Evolutionary conservation across 2,797 vertebrate genomes (phyloP).

Genomic region (Mormyrus hasselquistii): DNA sequence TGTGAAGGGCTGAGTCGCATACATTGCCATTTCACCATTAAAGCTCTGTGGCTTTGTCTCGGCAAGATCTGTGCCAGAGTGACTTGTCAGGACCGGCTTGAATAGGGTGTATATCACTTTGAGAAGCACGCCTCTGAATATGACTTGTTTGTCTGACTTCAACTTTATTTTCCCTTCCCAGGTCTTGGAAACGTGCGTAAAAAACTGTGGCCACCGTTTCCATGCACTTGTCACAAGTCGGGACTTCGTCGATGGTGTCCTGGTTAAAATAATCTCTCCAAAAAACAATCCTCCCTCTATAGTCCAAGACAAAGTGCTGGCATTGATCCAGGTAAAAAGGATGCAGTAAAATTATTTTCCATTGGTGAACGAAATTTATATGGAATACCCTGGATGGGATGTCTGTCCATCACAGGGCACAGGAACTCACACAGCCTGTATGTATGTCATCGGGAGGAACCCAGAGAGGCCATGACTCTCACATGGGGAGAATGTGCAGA

Average conservation of each 20-base stretch:
- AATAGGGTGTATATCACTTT: not conserved
- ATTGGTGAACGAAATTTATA: not conserved
- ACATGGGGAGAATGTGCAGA: not conserved
- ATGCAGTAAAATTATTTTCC: not conserved
- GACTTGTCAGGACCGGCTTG: not conserved
- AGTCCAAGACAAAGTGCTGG: constrained; percentile 95
- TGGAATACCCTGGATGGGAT: not conserved
- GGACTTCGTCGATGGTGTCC: constrained; percentile 90
- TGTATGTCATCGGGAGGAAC: not conserved
- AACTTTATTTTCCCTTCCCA: constrained; percentile 39
- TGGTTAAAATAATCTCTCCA: constrained; percentile 94
- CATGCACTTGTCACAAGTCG: constrained; percentile 87
- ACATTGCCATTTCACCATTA: not conserved
- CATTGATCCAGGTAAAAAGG: constrained; percentile 82
- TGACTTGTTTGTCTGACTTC: not conserved
- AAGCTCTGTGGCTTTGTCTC: not conserved
- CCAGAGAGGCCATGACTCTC: not conserved
- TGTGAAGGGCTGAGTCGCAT: not conserved
- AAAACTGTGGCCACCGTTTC: constrained; percentile 98
- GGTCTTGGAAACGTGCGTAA: constrained; percentile 96
- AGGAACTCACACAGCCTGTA: not conserved
- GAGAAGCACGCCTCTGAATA: not conserved
- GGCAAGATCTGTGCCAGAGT: not conserved
- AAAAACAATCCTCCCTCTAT: constrained; percentile 96
- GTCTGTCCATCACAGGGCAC: not conserved